Evolutionary conservation across 2,888 invertebrate species (phyloP), one percentile per base, ranked within the genome.

Genomic region (Agrochola circellaris): DNA sequence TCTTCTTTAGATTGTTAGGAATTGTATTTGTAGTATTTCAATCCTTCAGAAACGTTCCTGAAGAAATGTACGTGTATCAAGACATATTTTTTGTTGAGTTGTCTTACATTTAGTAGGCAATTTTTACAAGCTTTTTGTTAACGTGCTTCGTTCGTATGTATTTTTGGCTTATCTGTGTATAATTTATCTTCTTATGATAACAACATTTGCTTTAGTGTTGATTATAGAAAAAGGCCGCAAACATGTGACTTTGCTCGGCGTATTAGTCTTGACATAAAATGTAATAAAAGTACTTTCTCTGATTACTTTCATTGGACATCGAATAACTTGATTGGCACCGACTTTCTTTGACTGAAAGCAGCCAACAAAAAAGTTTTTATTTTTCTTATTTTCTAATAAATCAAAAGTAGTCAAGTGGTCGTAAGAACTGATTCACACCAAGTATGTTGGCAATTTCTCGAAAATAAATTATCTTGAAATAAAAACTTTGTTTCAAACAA

Each of bases 311-410:
- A 72, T 78, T 84, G 84, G 67, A 73, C 61, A 64, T 67, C 70
- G 61, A 84, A 86, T 88, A 88, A 87, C 61, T 74, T 88, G 82
- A 86, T 88, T 88, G 87, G 79, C 82, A 88, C 75, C 66, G 61
- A 79, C 64, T 82, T 88, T 86, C 81, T 83, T 81, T 5, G 65
- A 64, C 58, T 75, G 70, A 86, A 82, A 78, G 48, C 23, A 62
- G 65, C 34, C 13, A 42, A 64, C 64, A 74, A 67, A 34, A 68
- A 82, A 77, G n/a, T 60, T 62, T 45, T 58, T 42, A 42, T 42
- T 81, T 76, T 83, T 76, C 67, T 61, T 76, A 78, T 81, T 80
- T 87, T 79, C 71, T 70, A 26, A 74, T 73, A 81, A 88, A 87
- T 85, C 74, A 75, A 68, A 81, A 73, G 83, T 65, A 81, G 73